These are phyloP conservation scores for Sarotherodon lohbergeri DNA, from an alignment of 2,113 vertebrate genomes.

Conservation along the genomic window DNA sequence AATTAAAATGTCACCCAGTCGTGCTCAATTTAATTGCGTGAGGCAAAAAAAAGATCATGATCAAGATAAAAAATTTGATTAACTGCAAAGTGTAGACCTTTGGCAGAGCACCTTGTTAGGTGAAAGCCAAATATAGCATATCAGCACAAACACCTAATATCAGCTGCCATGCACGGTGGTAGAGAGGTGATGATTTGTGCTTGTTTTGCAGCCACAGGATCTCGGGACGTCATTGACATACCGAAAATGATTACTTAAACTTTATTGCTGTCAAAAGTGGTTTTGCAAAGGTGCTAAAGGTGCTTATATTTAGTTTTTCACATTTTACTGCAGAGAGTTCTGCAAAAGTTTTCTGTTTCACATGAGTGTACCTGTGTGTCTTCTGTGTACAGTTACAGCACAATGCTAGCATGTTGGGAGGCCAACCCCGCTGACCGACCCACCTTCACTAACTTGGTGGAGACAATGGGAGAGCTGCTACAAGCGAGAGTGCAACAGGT, in stretches of 20 bases:
- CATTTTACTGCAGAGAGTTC: background rate
- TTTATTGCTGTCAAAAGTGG: background rate
- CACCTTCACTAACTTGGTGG: constrained; percentile 81
- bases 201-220: background rate
- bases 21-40: rapidly evolving
- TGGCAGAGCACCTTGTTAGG: background rate
- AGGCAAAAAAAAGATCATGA: background rate
- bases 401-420: constrained; percentile 91
- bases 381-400: constrained; percentile 79
- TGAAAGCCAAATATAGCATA: background rate
- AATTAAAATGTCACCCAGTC: background rate
- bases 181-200: background rate
- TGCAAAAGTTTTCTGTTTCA: background rate
- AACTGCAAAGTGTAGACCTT: background rate
- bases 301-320: background rate
- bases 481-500: constrained; percentile 86
- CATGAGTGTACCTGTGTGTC: background rate
- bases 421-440: constrained; percentile 80
- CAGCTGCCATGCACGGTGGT: background rate
- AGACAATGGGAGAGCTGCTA: constrained; percentile 85
- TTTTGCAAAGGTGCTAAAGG: background rate
- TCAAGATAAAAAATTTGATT: background rate
- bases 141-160: background rate
- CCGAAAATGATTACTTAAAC: background rate
- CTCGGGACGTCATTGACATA: background rate